A percentile compares a stretch with the other conserved stretches of the same genome.
Evolutionary conservation across 1,140 invertebrate genomes (phyloP).

Genomic region (Papilio glaucus): DNA sequence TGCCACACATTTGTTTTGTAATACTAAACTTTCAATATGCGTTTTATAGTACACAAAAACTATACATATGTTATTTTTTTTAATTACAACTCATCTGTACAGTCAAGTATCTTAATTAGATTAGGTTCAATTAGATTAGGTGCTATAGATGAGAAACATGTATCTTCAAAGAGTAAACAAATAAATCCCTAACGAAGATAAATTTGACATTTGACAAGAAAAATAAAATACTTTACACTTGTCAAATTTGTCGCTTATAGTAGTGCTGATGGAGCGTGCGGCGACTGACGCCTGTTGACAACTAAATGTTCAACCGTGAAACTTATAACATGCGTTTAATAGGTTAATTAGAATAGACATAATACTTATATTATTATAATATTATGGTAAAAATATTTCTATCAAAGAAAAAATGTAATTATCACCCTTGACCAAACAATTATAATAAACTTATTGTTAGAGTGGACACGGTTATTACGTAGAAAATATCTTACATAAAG

Average conservation of each 20-base stretch:
- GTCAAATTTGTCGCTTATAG: not conserved
- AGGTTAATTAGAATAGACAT: not conserved
- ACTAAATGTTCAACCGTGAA: constrained; percentile 6
- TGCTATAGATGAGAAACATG: constrained; percentile 1
- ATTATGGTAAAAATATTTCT: not conserved
- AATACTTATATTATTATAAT: not conserved
- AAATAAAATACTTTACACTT: too few relatives aligned
- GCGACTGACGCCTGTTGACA: not conserved
- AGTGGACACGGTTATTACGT: too few relatives aligned
- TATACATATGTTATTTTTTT: too few relatives aligned
- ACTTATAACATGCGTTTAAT: not conserved
- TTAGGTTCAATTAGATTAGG: not conserved
- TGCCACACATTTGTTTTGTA: too few relatives aligned
- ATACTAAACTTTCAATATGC: too few relatives aligned
- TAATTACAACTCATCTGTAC: not conserved
- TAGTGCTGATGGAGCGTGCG: constrained; percentile 12
- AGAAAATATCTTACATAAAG: too few relatives aligned
- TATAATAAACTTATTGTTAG: too few relatives aligned
- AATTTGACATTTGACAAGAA: not conserved
- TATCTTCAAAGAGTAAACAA: constrained; percentile 1
- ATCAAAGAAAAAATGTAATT: not conserved
- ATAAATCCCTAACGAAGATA: not conserved
- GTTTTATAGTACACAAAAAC: too few relatives aligned
- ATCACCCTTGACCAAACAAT: too few relatives aligned
- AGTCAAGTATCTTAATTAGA: constrained; percentile 3